phyloP scores from a whole-genome alignment of 2,113 vertebrate species.

The Elephantulus edwardii region DNA sequence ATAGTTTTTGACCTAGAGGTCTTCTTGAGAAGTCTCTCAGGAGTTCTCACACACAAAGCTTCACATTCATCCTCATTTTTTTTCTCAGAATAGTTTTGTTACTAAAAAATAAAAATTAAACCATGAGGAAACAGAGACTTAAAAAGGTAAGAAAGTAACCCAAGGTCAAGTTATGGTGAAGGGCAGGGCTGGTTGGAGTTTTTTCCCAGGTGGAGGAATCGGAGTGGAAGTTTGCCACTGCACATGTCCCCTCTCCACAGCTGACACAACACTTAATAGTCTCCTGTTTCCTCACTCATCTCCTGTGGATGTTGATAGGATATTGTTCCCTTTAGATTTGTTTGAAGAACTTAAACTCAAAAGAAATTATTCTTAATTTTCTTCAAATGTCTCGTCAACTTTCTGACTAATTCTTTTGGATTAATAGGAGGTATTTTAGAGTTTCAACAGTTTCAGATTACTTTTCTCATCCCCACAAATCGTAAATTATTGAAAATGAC shows the following conservation, averaged over 20 bases:
- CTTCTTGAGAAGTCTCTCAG: not conserved
- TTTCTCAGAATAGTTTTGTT: not conserved
- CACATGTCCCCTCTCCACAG: not conserved
- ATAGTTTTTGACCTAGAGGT: not conserved
- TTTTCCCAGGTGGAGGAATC: not conserved
- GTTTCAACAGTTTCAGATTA: slow-evolving; percentile 67
- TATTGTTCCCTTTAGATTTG: slow-evolving; percentile 35
- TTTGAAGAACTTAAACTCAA: slow-evolving; percentile 32
- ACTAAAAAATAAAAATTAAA: not conserved
- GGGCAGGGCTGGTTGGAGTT: not conserved
- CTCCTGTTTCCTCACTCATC: not conserved
- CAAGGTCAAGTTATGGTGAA: not conserved
- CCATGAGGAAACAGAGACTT: not conserved
- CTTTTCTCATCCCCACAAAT: slow-evolving; percentile 65
- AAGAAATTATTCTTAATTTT: slow-evolving; percentile 25
- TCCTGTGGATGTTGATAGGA: not conserved
- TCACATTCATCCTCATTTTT: not conserved
- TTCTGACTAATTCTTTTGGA: slow-evolving; percentile 64
- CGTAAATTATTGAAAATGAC: slow-evolving; percentile 44
- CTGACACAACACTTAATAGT: not conserved
- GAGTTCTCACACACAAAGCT: not conserved
- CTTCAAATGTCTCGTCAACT: slow-evolving; percentile 43
- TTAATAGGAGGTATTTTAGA: slow-evolving; percentile 39
- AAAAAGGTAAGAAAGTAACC: not conserved
- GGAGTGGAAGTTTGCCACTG: not conserved